Percentiles rank a stretch among this genome's conserved stretches.
phyloP scores from a whole-genome alignment of 2,888 invertebrate genomes.

The Stenichneumon culpator region DNA sequence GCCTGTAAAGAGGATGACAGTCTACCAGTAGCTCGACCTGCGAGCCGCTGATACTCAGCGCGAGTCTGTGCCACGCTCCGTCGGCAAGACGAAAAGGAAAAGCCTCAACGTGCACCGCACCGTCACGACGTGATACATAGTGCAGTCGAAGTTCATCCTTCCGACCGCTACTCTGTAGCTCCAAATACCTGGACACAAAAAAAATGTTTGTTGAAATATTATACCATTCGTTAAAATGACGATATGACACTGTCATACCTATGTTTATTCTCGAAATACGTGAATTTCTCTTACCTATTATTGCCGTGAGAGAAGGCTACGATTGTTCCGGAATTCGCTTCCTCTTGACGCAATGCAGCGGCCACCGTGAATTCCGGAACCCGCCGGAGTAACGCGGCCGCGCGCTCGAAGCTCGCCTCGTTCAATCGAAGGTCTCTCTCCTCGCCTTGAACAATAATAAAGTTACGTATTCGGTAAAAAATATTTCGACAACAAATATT shows the following conservation, averaged over 20 bases:
- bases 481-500: constrained; percentile 8
- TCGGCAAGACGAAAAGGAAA: constrained; percentile 95
- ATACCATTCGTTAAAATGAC: background rate
- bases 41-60: constrained; percentile 93
- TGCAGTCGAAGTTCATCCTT: constrained; percentile 94
- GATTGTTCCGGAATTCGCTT: constrained; percentile 93
- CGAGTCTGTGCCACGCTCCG: constrained; percentile 95
- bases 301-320: constrained; percentile 93
- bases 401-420: constrained; percentile 89
- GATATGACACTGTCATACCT: too few species aligned
- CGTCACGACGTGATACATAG: constrained; percentile 90
- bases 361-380: constrained; percentile 93
- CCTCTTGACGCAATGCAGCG: constrained; percentile 92
- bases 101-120: constrained; percentile 91
- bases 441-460: constrained; percentile 87
- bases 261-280: background rate
- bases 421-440: constrained; percentile 91
- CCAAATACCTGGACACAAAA: constrained; percentile 90
- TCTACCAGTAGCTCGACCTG: constrained; percentile 94
- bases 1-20: constrained; percentile 94
- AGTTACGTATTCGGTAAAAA: background rate
- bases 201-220: constrained; percentile 19
- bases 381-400: constrained; percentile 89
- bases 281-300: constrained; percentile 87
- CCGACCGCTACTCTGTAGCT: constrained; percentile 96